Evolutionary conservation across 2,888 invertebrate genomes (phyloP), one percentile per base, ranked within the genome.

Genomic region (Drosophila monieri): DNA sequence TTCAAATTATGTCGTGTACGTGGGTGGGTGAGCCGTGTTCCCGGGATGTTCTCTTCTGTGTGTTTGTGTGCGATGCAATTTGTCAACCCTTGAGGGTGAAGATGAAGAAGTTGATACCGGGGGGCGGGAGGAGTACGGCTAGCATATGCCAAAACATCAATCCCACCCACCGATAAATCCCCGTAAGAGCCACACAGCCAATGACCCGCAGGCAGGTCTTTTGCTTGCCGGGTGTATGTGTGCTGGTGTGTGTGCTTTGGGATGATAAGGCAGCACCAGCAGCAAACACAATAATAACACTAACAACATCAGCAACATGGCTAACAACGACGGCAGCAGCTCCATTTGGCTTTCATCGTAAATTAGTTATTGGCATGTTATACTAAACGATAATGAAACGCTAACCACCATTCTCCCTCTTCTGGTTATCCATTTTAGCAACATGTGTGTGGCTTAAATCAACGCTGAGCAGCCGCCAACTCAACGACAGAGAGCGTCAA

Each of bases 321-420:
- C 43, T 18, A 44, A 3, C 46, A 32, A 15, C 27, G 25, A 59
- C 32, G 37, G 35, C 39, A 37, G 75, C 76, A 59, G 61, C 68
- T 55, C 52, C 46, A 54, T 60, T 71, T 47, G 59, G 69, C 65
- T 76, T 86, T 84, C 85, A 76, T 85, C 78, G 78, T 73, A 81
- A 81, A 87, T 87, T 83, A 80, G 88, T 80, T 87, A 87, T 83
- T 87, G 87, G 76, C 87, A 73, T 87, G 87, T 81, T 74, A 65
- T 48, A 85, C 85, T 71, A 76, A 87, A 76, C 87, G 81, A 84
- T 86, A 86, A 80, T 77, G 70, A 77, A 58, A 62, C 76, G 46
- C 49, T 37, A 43, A 32, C 43, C 43, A 1, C 18, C 18, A 18
- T 18, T 49, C 14, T 49, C 21, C 35, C 14, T 30, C 62, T 46